Conservation (phyloP, 2,797 vertebrate genomes). For the Gallirallus australis region DNA sequence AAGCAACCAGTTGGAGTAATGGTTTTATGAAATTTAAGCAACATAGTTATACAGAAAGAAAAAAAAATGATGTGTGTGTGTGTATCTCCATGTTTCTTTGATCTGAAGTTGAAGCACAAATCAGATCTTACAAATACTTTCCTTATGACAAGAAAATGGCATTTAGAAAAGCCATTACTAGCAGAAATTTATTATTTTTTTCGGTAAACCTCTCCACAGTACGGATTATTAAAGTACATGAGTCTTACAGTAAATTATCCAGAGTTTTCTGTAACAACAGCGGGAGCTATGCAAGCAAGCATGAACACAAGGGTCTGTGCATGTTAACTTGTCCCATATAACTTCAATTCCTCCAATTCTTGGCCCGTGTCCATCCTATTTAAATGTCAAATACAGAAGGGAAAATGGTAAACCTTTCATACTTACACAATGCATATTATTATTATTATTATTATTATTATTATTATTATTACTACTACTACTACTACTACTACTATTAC, state of each 20-base stretch:
- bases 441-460: no score
- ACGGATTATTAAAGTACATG: neutral
- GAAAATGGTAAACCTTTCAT: constrained; percentile 37
- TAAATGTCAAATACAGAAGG: constrained; percentile 19
- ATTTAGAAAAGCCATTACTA: neutral
- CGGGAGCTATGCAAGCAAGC: constrained; percentile 16
- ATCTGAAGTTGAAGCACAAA: neutral
- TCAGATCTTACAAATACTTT: neutral
- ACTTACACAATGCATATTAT: neutral
- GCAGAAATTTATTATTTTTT: neutral
- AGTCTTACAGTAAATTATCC: neutral
- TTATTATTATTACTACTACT: no score
- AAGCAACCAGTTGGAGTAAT: neutral
- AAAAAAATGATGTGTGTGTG: neutral
- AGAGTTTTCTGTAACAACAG: constrained; percentile 32
- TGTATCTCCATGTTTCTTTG: neutral
- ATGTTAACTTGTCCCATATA: constrained; percentile 28
- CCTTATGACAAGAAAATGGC: neutral
- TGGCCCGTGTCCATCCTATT: constrained; percentile 31
- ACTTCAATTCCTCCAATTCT: constrained; percentile 5
- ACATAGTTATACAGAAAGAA: neutral
- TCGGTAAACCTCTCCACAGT: neutral
- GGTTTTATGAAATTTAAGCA: neutral
- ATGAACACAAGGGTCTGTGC: neutral
- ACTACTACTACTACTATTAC: no score